Evolutionary conservation across 2,888 invertebrate genomes (phyloP).

Genomic region (Idaea straminata): DNA sequence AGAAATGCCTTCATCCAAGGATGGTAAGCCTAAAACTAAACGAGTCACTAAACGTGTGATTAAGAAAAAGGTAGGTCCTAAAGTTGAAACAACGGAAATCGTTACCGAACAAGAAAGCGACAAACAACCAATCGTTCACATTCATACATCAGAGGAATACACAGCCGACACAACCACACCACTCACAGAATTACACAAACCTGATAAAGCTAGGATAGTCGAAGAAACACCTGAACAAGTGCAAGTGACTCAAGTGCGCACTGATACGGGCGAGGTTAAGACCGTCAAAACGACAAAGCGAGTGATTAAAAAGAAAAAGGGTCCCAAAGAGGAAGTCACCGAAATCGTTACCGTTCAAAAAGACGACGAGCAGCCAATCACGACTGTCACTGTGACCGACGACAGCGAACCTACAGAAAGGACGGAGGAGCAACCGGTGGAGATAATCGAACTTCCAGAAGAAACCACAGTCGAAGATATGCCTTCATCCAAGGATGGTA

Average conservation of each 20-base stretch:
- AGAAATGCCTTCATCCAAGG: slow-evolving; percentile 35
- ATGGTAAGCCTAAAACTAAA: slow-evolving; percentile 42
- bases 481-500: neutral
- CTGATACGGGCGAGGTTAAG: slow-evolving; percentile 12
- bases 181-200: slow-evolving; percentile 12
- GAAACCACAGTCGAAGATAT: neutral
- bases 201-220: slow-evolving; percentile 9
- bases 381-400: neutral
- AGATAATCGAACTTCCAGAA: neutral
- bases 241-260: slow-evolving; percentile 19
- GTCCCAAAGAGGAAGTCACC: slow-evolving; percentile 19
- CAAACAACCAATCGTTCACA: slow-evolving; percentile 27
- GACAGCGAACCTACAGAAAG: neutral
- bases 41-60: slow-evolving; percentile 37
- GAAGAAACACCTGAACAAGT: slow-evolving; percentile 25
- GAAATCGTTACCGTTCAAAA: neutral
- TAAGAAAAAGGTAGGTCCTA: slow-evolving; percentile 32
- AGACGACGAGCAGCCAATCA: neutral
- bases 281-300: slow-evolving; percentile 36
- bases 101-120: slow-evolving; percentile 44
- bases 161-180: slow-evolving; percentile 26
- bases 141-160: slow-evolving; percentile 27
- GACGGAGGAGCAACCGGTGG: neutral
- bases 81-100: slow-evolving; percentile 35
- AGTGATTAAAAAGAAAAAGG: slow-evolving; percentile 30